These are phyloP conservation scores for Cephus cinctus DNA, from an alignment of 1,140 invertebrate genomes.

Conservation along the genomic window DNA sequence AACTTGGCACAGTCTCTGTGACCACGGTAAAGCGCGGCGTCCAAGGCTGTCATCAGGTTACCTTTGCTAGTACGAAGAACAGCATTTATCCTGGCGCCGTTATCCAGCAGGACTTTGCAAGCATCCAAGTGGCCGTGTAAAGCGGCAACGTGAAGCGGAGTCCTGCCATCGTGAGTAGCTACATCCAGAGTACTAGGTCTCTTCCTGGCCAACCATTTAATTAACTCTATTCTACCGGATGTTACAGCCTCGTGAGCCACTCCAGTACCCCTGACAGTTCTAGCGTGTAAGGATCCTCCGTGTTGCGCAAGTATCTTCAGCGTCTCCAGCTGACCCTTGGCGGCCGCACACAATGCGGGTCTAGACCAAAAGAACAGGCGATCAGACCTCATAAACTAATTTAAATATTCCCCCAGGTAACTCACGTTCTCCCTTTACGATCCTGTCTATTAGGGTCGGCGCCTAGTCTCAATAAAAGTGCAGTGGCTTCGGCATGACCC, in stretches of 20 bases:
- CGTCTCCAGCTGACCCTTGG: constrained; percentile 91
- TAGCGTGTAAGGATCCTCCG: constrained; percentile 88
- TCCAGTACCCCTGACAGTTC: constrained; percentile 67
- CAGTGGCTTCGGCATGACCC: constrained; percentile 91
- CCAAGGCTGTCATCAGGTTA: constrained; percentile 81
- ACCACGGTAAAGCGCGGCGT: constrained; percentile 83
- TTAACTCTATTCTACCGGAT: constrained; percentile 83
- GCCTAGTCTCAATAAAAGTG: constrained; percentile 82
- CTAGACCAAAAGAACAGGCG: constrained; percentile 42
- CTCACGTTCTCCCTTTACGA: constrained; percentile 83
- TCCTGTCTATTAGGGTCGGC: constrained; percentile 92
- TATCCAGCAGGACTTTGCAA: constrained; percentile 84
- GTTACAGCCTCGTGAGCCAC: constrained; percentile 86
- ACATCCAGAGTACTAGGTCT: constrained; percentile 83
- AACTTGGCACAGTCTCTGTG: constrained; percentile 90
- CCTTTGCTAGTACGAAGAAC: constrained; percentile 81
- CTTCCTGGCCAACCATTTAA: constrained; percentile 82
- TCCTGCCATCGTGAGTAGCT: constrained; percentile 89
- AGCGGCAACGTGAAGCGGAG: constrained; percentile 91
- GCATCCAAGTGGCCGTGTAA: constrained; percentile 92
- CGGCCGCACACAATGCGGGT: constrained; percentile 84
- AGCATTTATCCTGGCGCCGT: constrained; percentile 78
- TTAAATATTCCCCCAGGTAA: constrained; percentile 15
- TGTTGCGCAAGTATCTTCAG: constrained; percentile 75
- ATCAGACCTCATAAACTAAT: not conserved